These are phyloP conservation scores for Odontothrips loti DNA, from an alignment of 2,888 invertebrate genomes.

Conservation along the genomic window DNA sequence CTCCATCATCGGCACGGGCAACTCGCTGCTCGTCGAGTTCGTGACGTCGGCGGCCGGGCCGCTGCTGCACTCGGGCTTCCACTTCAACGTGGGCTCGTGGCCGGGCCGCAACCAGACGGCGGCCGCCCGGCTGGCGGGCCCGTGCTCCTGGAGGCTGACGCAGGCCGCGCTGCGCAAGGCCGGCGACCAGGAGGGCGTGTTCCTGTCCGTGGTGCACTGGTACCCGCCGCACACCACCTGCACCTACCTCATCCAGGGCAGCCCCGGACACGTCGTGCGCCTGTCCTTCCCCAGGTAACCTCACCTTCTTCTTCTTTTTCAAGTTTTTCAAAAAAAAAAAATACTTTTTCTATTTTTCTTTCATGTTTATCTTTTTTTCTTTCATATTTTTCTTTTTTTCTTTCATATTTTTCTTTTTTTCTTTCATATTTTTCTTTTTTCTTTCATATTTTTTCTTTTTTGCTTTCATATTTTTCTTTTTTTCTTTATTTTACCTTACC, in stretches of 20 bases:
- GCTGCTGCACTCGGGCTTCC: slow-evolving; percentile 85
- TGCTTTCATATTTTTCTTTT: too few relatives aligned
- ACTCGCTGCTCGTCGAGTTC: slow-evolving; percentile 82
- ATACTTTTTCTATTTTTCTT: slow-evolving; percentile 1
- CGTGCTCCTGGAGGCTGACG: slow-evolving; percentile 83
- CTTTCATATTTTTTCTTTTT: neutral
- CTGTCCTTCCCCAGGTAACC: slow-evolving; percentile 80
- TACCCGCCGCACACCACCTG: slow-evolving; percentile 93
- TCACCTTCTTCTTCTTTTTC: neutral
- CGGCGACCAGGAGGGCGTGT: slow-evolving; percentile 81
- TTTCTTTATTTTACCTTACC: too few relatives aligned
- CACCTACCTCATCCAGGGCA: slow-evolving; percentile 83
- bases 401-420: neutral
- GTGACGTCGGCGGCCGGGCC: slow-evolving; percentile 86
- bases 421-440: neutral
- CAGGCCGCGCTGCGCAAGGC: slow-evolving; percentile 73
- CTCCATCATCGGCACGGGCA: slow-evolving; percentile 88
- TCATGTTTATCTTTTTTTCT: too few relatives aligned
- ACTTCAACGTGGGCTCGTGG: slow-evolving; percentile 93
- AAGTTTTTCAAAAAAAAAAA: slow-evolving; percentile 30
- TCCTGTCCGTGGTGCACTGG: slow-evolving; percentile 89
- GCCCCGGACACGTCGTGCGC: slow-evolving; percentile 79
- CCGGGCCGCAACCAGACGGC: slow-evolving; percentile 88
- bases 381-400: neutral
- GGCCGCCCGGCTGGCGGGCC: slow-evolving; percentile 73